phyloP scores from a whole-genome alignment of 2,113 vertebrate genomes.

The Lamprologus speciosus region DNA sequence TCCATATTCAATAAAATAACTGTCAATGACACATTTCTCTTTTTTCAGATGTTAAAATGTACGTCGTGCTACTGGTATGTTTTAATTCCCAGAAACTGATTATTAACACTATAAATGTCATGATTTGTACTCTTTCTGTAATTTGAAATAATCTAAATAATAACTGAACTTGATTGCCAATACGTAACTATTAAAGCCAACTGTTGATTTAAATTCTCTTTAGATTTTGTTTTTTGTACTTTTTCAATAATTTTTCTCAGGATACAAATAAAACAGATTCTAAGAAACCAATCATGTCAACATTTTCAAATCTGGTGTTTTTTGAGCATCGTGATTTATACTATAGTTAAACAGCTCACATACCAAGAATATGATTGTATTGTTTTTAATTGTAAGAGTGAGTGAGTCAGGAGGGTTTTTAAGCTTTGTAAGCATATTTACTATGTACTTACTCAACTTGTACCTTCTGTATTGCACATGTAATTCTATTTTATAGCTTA shows the following conservation, averaged over 20 bases:
- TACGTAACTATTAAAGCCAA: not conserved
- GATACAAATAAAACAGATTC: not conserved
- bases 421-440: not conserved
- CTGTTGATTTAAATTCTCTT: not conserved
- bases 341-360: not conserved
- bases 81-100: not conserved
- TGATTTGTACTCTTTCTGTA: not conserved
- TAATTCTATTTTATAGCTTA: not conserved
- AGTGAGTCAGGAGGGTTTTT: not conserved
- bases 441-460: not conserved
- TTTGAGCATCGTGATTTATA: not conserved
- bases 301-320: not conserved
- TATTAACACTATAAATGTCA: not conserved
- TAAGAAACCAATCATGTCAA: not conserved
- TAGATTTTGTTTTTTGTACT: not conserved
- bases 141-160: not conserved
- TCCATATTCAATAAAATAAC: not conserved
- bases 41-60: not conserved
- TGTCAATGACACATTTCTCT: not conserved
- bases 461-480: not conserved
- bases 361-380: not conserved
- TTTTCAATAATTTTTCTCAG: not conserved
- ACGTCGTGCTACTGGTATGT: not conserved
- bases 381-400: not conserved
- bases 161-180: not conserved